These are phyloP conservation scores for Dorcus hopei DNA, from an alignment of 2,888 invertebrate genomes.

Conservation along the genomic window DNA sequence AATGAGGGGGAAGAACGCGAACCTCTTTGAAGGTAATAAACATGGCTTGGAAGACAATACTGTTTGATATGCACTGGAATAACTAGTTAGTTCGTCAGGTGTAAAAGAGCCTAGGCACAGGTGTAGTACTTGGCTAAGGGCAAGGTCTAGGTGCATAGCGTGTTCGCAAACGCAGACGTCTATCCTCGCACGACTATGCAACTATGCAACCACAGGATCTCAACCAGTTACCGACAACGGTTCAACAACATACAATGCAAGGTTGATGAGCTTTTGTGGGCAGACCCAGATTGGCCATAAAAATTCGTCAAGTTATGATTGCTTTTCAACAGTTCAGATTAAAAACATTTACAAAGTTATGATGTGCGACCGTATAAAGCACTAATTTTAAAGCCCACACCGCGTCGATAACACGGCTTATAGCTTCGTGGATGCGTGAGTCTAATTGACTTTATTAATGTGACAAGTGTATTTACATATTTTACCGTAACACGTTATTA, in stretches of 20 bases:
- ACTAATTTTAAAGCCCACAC: background rate
- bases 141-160: conserved; percentile 1
- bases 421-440: background rate
- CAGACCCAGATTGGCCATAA: conserved; percentile 1
- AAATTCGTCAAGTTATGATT: conserved; percentile 2
- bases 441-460: background rate
- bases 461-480: background rate
- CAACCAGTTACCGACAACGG: conserved; percentile 1
- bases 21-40: too few relatives aligned
- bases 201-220: background rate
- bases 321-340: background rate
- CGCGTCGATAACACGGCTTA: background rate
- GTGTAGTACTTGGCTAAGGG: conserved; percentile 10
- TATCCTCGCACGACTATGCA: background rate
- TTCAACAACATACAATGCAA: background rate
- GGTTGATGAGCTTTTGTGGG: conserved; percentile 3
- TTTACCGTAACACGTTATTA: background rate
- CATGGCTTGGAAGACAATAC: too few relatives aligned
- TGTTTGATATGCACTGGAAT: background rate
- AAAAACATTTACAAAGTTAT: background rate
- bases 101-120: conserved; percentile 8
- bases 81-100: conserved; percentile 6
- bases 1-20: too few relatives aligned
- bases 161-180: background rate
- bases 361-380: background rate